A percentile compares a stretch with the other conserved stretches of the same genome.
phyloP scores from a whole-genome alignment of 2,113 vertebrate genomes.

The Suncus etruscus region DNA sequence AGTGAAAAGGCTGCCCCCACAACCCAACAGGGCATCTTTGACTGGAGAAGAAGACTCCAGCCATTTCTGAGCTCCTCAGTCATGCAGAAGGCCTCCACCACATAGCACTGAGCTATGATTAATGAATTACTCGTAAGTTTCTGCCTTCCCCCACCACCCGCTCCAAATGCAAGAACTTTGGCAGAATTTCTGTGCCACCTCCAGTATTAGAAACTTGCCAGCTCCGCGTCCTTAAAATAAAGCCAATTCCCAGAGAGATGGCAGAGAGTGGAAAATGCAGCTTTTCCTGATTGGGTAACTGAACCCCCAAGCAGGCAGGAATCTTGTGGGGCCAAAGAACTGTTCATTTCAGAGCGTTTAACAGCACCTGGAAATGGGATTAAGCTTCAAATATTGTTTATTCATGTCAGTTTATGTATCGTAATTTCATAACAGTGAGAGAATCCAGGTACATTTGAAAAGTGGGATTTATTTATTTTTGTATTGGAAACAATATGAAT shows the following conservation, averaged over 20 bases:
- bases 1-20: background rate
- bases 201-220: slow-evolving; percentile 46
- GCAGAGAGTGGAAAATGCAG: slow-evolving; percentile 33
- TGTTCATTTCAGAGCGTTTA: slow-evolving; percentile 63
- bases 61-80: background rate
- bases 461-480: background rate
- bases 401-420: background rate
- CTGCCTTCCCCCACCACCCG: background rate
- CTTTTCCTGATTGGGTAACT: slow-evolving; percentile 46
- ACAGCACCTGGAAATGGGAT: slow-evolving; percentile 54
- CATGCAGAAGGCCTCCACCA: background rate
- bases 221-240: slow-evolving; percentile 59
- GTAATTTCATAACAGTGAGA: slow-evolving; percentile 42
- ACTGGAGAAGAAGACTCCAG: background rate
- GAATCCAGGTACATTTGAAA: slow-evolving; percentile 27
- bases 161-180: slow-evolving; percentile 23
- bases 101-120: background rate
- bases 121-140: slow-evolving; percentile 20
- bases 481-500: too few relatives aligned
- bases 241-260: slow-evolving; percentile 38
- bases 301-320: slow-evolving; percentile 39
- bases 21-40: background rate
- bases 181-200: slow-evolving; percentile 34
- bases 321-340: slow-evolving; percentile 49
- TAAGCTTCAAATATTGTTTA: slow-evolving; percentile 24